A percentile compares a stretch with the other conserved stretches of the same genome.
Evolutionary conservation across 2,888 invertebrate species (phyloP).

Genomic region (Dastarcus helophoroides): DNA sequence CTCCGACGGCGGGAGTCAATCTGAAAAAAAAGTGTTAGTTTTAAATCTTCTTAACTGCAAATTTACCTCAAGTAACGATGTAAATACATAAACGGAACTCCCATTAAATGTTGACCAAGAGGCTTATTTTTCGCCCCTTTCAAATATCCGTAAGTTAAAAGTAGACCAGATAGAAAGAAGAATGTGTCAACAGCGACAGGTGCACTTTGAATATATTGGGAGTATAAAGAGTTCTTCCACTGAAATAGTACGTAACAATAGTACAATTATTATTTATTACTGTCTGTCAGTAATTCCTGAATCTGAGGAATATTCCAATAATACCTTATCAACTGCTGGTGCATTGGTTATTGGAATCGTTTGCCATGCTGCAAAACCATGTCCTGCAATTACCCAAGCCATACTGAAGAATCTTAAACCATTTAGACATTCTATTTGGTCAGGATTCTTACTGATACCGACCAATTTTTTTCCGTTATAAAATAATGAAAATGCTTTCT

Average conservation of each 20-base stretch:
- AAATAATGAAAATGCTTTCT: constrained; percentile 21
- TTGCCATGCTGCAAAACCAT: constrained; percentile 14
- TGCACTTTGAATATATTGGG: constrained; percentile 32
- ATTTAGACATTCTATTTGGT: constrained; percentile 23
- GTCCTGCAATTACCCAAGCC: constrained; percentile 25
- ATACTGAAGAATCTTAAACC: constrained; percentile 23
- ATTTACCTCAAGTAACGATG: constrained; percentile 16
- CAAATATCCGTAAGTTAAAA: constrained; percentile 40
- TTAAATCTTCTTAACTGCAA: no score
- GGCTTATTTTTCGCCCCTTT: constrained; percentile 16
- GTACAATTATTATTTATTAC: no score
- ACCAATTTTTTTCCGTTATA: constrained; percentile 22
- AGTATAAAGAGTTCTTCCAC: constrained; percentile 11
- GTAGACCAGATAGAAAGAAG: constrained; percentile 49
- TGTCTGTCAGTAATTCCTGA: no score
- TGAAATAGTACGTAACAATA: neutral
- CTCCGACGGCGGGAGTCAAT: constrained; percentile 32
- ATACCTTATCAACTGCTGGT: constrained; percentile 3
- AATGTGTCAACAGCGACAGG: constrained; percentile 52
- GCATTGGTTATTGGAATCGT: constrained; percentile 8
- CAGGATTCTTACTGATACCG: constrained; percentile 15
- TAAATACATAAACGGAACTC: constrained; percentile 12
- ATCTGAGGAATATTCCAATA: no score
- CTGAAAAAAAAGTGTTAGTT: no score
- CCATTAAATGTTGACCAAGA: constrained; percentile 7